Percentiles rank a stretch among this genome's conserved stretches.
These are phyloP conservation scores for Eumacrocentrus americanus DNA, from an alignment of 2,888 invertebrate genomes.

Conservation along the genomic window DNA sequence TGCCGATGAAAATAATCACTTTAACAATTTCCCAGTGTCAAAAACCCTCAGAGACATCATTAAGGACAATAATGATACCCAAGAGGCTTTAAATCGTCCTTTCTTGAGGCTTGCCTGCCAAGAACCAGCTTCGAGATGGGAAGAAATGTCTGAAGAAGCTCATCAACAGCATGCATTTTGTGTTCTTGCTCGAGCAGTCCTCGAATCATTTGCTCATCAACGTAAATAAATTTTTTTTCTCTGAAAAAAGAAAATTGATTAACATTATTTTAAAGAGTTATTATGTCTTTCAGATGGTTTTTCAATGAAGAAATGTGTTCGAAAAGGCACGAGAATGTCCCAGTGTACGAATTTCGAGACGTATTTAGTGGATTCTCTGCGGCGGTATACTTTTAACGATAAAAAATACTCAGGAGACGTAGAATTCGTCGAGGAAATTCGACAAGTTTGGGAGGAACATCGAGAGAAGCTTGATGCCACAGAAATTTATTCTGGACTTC, in stretches of 20 bases:
- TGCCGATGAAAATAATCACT: slow-evolving; percentile 50
- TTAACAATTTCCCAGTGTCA: slow-evolving; percentile 74
- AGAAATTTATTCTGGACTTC: slow-evolving; percentile 55
- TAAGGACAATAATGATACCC: slow-evolving; percentile 49
- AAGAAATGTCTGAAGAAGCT: slow-evolving; percentile 60
- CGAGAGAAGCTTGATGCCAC: slow-evolving; percentile 39
- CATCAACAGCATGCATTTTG: slow-evolving; percentile 60
- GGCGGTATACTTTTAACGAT: slow-evolving; percentile 44
- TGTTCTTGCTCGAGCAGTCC: slow-evolving; percentile 64
- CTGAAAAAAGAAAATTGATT: not conserved
- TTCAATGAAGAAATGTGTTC: slow-evolving; percentile 46
- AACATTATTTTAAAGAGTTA: slow-evolving; percentile 1
- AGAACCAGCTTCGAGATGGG: slow-evolving; percentile 66
- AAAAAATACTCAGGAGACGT: slow-evolving; percentile 17
- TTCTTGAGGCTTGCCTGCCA: slow-evolving; percentile 78
- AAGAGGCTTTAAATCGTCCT: slow-evolving; percentile 66
- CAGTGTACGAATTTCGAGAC: slow-evolving; percentile 50
- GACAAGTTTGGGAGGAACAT: slow-evolving; percentile 45
- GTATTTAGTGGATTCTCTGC: slow-evolving; percentile 48
- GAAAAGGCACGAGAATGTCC: slow-evolving; percentile 54
- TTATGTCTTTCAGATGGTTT: slow-evolving; percentile 47
- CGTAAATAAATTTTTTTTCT: slow-evolving; percentile 61
- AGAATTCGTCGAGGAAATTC: slow-evolving; percentile 38
- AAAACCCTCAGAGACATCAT: slow-evolving; percentile 60
- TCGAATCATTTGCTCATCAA: slow-evolving; percentile 67